phyloP scores from a whole-genome alignment of 92 coral and sea anemone genomes.

The Parazoanthus darwini region DNA sequence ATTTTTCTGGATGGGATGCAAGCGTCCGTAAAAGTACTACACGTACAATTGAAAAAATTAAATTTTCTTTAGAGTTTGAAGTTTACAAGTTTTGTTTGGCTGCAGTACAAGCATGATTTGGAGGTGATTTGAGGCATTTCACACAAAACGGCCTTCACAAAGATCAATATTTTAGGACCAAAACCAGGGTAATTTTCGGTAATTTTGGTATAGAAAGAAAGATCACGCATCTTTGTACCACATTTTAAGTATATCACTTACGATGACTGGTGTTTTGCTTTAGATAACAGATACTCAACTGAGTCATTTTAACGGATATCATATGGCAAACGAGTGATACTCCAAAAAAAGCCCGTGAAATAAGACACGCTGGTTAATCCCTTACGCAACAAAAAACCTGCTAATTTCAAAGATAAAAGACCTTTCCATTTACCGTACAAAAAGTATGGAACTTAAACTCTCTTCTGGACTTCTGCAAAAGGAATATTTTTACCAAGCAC shows the following conservation, averaged over 20 bases:
- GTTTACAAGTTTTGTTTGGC: too few species aligned
- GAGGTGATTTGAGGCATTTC: too few species aligned
- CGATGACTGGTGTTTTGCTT: not conserved
- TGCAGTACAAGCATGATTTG: too few species aligned
- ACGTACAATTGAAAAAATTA: too few species aligned
- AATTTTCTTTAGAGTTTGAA: too few species aligned
- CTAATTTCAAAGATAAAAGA: not conserved
- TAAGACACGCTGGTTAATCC: not conserved
- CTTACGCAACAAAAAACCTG: not conserved
- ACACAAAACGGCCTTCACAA: too few species aligned
- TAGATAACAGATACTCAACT: not conserved
- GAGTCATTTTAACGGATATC: not conserved
- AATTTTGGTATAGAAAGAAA: not conserved
- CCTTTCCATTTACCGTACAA: not conserved
- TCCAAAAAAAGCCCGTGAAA: not conserved
- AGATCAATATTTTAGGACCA: not conserved
- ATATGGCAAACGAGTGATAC: not conserved
- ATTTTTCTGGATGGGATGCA: too few species aligned
- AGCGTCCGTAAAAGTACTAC: too few species aligned
- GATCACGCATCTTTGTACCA: not conserved
- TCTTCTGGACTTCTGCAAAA: not conserved
- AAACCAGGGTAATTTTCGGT: too few species aligned
- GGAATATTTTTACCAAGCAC: not conserved
- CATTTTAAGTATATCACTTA: not conserved
- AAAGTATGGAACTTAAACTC: not conserved